Evolutionary conservation across 1,140 invertebrate species (phyloP).

Genomic region (Lasioglossum albipes): DNA sequence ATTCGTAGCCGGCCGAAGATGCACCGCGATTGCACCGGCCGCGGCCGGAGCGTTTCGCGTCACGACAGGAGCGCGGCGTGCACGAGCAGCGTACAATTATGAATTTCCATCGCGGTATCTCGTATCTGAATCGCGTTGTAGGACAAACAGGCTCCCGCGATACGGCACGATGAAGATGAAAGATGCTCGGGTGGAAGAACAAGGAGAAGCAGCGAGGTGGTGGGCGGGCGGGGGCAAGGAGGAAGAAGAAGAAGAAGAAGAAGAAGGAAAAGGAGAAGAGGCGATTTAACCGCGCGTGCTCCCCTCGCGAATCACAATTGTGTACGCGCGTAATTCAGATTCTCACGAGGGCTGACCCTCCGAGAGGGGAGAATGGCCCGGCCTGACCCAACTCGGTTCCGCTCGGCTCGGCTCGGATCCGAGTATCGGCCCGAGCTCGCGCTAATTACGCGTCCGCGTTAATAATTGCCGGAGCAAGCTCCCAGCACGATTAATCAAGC

Average conservation of each 20-base stretch:
- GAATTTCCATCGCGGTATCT: conserved; percentile 36
- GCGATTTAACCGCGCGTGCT: background rate
- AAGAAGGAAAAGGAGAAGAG: background rate
- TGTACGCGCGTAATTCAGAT: conserved; percentile 49
- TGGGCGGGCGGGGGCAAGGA: background rate
- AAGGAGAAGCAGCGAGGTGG: too few species aligned
- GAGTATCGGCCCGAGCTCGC: conserved; percentile 45
- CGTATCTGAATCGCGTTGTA: conserved; percentile 42
- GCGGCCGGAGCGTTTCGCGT: background rate
- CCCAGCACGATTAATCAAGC: conserved; percentile 54
- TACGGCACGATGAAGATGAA: conserved; percentile 31
- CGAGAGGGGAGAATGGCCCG: conserved; percentile 12
- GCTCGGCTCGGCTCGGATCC: too few species aligned
- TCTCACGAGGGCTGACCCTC: conserved; percentile 34
- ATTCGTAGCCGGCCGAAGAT: too few species aligned
- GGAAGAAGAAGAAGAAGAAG: too few species aligned
- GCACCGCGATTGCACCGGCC: background rate
- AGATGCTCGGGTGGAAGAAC: conserved; percentile 20
- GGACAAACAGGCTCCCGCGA: conserved; percentile 24
- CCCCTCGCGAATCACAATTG: conserved; percentile 21
- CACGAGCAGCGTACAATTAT: background rate
- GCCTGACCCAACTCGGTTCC: too few species aligned
- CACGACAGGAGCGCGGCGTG: background rate
- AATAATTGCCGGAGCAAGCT: conserved; percentile 40
- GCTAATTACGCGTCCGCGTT: conserved; percentile 55